These are phyloP conservation scores for Silurus asotus DNA, from an alignment of 2,113 vertebrate genomes.

Conservation along the genomic window DNA sequence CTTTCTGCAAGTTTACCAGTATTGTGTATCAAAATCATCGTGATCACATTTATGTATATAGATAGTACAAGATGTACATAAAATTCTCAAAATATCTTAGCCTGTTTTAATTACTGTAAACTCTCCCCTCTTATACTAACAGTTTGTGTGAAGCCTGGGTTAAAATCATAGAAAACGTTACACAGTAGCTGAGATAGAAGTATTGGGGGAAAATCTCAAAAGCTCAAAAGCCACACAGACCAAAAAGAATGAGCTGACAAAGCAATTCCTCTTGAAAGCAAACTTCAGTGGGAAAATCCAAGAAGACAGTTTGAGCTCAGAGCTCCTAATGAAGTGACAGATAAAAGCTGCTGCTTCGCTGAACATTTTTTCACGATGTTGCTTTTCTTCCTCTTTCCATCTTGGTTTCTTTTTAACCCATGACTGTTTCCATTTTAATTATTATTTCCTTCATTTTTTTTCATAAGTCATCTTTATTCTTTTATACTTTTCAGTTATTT, in stretches of 20 bases:
- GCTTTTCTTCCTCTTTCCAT: neutral
- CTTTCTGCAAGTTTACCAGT: neutral
- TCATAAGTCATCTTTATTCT: neutral
- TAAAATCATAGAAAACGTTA: neutral
- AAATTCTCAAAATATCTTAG: neutral
- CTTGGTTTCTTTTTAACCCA: neutral
- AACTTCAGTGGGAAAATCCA: conserved; percentile 50
- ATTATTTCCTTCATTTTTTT: neutral
- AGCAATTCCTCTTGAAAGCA: conserved; percentile 61
- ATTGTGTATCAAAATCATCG: neutral
- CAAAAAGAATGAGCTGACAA: conserved; percentile 62
- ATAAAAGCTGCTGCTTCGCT: conserved; percentile 7
- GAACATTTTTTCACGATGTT: neutral
- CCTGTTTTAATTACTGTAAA: neutral
- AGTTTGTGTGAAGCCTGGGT: neutral
- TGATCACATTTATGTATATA: neutral
- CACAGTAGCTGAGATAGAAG: neutral
- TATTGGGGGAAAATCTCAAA: neutral
- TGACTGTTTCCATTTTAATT: neutral
- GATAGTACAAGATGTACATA: neutral
- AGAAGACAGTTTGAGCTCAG: conserved; percentile 42
- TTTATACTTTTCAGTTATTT: conserved; percentile 32
- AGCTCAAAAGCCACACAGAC: conserved; percentile 50
- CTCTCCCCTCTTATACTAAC: neutral
- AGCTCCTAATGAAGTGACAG: conserved; percentile 26